Evolutionary conservation across 2,797 vertebrate species (phyloP).

Genomic region (Pelochelys cantorii): DNA sequence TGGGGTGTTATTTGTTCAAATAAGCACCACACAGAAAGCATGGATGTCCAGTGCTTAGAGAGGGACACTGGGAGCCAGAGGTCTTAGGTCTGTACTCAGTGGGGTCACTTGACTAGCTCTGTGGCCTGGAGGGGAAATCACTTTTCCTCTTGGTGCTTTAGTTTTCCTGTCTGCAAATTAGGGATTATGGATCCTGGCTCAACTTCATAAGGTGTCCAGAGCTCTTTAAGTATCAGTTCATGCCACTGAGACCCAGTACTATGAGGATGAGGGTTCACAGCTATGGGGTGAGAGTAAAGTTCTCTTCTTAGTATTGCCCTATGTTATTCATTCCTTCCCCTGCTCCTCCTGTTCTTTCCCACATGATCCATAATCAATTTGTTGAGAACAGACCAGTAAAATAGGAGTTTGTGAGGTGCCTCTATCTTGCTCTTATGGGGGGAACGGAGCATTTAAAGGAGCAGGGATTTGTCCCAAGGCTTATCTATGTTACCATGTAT

Average conservation of each 20-base stretch:
- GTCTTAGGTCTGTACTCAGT: background rate
- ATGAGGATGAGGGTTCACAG: background rate
- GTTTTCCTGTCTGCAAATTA: background rate
- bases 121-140: background rate
- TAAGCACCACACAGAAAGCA: background rate
- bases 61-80: background rate
- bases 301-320: background rate
- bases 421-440: background rate
- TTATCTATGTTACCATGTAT: too few species aligned
- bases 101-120: fast-evolving
- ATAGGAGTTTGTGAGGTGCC: background rate
- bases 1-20: background rate
- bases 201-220: background rate
- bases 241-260: background rate
- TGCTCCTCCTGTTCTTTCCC: background rate
- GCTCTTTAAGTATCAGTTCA: background rate
- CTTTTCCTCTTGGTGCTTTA: background rate
- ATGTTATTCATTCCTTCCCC: background rate
- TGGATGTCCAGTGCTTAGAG: background rate
- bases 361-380: background rate
- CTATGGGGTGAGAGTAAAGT: background rate
- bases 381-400: background rate
- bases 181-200: background rate
- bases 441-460: background rate
- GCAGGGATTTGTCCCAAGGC: background rate